Conservation (phyloP, 2,888 invertebrate genomes). For the Apotomis betuletana region DNA sequence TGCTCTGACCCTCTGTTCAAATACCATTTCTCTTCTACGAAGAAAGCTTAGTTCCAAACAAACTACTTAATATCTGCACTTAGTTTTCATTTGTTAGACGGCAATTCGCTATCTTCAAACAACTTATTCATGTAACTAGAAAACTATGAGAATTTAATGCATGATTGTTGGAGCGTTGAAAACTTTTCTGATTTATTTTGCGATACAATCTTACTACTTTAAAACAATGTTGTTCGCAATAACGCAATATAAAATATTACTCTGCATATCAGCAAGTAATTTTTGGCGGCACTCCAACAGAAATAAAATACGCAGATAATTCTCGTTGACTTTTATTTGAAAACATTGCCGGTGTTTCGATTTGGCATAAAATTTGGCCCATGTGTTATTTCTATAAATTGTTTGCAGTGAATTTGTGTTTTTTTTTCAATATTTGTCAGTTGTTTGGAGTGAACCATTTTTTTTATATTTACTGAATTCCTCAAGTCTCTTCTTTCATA, state of each 20-base stretch:
- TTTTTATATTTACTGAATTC: not conserved
- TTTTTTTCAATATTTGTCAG: not conserved
- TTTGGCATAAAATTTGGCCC: conserved; percentile 16
- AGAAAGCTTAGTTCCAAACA: too few relatives aligned
- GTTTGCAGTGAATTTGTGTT: not conserved
- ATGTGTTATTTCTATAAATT: conserved; percentile 19
- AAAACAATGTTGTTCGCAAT: conserved; percentile 22
- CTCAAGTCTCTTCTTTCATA: too few relatives aligned
- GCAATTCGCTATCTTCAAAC: not conserved
- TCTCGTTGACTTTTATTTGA: conserved; percentile 29
- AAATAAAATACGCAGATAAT: conserved; percentile 32
- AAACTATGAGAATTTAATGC: not conserved
- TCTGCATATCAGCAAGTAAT: conserved; percentile 29
- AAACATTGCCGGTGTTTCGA: conserved; percentile 22
- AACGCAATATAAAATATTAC: conserved; percentile 27
- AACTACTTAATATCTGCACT: too few relatives aligned
- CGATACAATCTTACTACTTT: conserved; percentile 8
- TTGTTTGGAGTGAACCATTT: not conserved
- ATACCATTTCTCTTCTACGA: too few relatives aligned
- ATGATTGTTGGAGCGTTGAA: not conserved
- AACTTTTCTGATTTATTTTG: conserved; percentile 12
- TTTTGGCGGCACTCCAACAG: conserved; percentile 20
- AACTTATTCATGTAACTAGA: not conserved
- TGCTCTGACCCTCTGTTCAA: too few relatives aligned
- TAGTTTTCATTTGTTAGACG: not conserved